A percentile compares a stretch with the other conserved stretches of the same genome.
Evolutionary conservation across 2,797 vertebrate genomes (phyloP).

Genomic region (Muscicapa striata): DNA sequence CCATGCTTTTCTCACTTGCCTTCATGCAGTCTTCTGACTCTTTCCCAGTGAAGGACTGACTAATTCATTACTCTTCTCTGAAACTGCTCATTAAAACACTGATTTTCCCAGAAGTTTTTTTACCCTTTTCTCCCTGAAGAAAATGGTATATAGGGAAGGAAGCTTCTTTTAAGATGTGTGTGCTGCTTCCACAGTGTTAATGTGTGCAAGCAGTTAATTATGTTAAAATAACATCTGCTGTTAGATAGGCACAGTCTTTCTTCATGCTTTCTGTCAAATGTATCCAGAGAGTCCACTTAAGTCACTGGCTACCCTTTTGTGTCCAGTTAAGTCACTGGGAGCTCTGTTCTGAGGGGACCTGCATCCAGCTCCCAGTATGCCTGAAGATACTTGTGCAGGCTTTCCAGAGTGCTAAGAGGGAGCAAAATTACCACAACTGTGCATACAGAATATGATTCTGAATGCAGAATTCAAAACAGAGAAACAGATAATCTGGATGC

Average conservation of each 20-base stretch:
- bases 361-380: background rate
- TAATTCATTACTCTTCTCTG: background rate
- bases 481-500: background rate
- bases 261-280: background rate
- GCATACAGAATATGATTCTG: slow-evolving; percentile 1
- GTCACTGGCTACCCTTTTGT: too few relatives aligned
- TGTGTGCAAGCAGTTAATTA: background rate
- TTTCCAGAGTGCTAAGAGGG: background rate
- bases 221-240: background rate
- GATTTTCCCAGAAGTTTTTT: background rate
- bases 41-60: background rate
- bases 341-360: background rate
- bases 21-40: background rate
- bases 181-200: background rate
- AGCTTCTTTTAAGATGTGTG: background rate
- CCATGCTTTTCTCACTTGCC: background rate
- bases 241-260: background rate
- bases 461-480: slow-evolving; percentile 54
- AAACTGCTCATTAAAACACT: background rate
- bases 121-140: background rate
- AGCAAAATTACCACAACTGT: slow-evolving; percentile 14
- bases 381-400: slow-evolving; percentile 9
- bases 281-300: background rate
- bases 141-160: background rate
- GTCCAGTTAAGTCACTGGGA: background rate